A percentile compares a stretch with the other conserved stretches of the same genome.
phyloP scores from a whole-genome alignment of 2,888 invertebrate genomes.

The Dione juno region DNA sequence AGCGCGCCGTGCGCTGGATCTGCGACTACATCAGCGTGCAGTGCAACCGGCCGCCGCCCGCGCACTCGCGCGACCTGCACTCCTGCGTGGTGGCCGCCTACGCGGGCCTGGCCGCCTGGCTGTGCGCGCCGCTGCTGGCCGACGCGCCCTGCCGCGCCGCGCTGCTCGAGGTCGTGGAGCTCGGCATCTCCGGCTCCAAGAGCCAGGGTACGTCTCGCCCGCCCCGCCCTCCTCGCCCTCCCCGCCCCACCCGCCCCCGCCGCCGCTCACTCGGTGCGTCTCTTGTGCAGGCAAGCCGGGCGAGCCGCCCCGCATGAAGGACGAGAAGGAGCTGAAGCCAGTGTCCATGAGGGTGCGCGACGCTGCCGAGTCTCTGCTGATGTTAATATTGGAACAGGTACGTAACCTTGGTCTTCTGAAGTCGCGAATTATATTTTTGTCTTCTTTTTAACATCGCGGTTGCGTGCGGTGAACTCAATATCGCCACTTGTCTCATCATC shows the following conservation, averaged over 20 bases:
- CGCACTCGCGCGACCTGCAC: conserved; percentile 96
- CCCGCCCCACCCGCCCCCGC: too few species aligned
- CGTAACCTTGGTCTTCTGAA: too few species aligned
- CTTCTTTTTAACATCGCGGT: too few species aligned
- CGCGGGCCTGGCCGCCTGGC: conserved; percentile 95
- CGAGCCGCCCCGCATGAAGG: conserved; percentile 95
- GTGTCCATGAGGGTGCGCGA: conserved; percentile 99
- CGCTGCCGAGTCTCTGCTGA: conserved; percentile 96
- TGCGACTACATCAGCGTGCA: conserved; percentile 99
- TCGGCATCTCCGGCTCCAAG: conserved; percentile 98
- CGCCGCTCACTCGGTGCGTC: too few species aligned
- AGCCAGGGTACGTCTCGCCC: conserved; percentile 85
- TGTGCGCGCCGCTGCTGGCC: conserved; percentile 94
- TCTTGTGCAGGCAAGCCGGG: conserved; percentile 87
- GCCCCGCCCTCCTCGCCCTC: too few species aligned
- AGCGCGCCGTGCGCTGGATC: conserved; percentile 97
- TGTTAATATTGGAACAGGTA: conserved; percentile 95
- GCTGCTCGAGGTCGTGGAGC: conserved; percentile 97
- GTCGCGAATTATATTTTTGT: too few species aligned
- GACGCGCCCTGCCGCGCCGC: conserved; percentile 96
- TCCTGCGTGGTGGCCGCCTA: conserved; percentile 97
- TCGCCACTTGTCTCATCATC: too few species aligned
- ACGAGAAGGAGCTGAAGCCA: conserved; percentile 97
- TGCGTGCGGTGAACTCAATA: too few species aligned
- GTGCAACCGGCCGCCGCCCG: conserved; percentile 96